phyloP scores from a whole-genome alignment of 2,797 vertebrate genomes.

The Parotocinclus haroldoi region DNA sequence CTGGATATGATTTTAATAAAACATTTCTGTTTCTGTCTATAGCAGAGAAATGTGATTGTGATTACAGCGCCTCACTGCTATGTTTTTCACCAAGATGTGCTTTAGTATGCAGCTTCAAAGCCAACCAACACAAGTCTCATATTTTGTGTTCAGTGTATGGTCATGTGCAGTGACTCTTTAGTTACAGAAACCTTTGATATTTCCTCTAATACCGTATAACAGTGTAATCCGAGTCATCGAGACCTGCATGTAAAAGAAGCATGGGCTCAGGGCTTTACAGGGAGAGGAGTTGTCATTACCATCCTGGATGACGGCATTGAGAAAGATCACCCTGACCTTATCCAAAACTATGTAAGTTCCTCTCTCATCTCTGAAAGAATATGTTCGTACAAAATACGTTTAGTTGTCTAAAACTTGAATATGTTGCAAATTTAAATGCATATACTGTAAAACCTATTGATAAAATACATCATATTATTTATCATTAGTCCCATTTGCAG shows the following conservation, averaged over 20 bases:
- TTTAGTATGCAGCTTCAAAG: slow-evolving; percentile 5
- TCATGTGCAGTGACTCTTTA: background rate
- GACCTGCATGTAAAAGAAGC: slow-evolving; percentile 91
- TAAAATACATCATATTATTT: too few relatives aligned
- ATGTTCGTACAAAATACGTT: too few relatives aligned
- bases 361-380: too few relatives aligned
- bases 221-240: slow-evolving; percentile 81
- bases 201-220: slow-evolving; percentile 12
- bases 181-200: slow-evolving; percentile 2
- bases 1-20: background rate
- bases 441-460: too few relatives aligned
- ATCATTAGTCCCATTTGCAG: background rate
- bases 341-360: slow-evolving; percentile 81
- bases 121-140: slow-evolving; percentile 3
- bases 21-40: background rate
- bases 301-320: slow-evolving; percentile 96
- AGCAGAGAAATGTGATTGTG: background rate
- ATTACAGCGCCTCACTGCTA: background rate
- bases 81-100: slow-evolving; percentile 7
- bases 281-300: slow-evolving; percentile 88
- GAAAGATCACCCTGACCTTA: slow-evolving; percentile 92
- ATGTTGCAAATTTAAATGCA: background rate
- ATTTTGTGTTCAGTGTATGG: slow-evolving; percentile 1
- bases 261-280: slow-evolving; percentile 91
- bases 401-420: too few relatives aligned